Evolutionary conservation across 1,140 invertebrate genomes (phyloP).

Genomic region (Tetragonula clypearis): DNA sequence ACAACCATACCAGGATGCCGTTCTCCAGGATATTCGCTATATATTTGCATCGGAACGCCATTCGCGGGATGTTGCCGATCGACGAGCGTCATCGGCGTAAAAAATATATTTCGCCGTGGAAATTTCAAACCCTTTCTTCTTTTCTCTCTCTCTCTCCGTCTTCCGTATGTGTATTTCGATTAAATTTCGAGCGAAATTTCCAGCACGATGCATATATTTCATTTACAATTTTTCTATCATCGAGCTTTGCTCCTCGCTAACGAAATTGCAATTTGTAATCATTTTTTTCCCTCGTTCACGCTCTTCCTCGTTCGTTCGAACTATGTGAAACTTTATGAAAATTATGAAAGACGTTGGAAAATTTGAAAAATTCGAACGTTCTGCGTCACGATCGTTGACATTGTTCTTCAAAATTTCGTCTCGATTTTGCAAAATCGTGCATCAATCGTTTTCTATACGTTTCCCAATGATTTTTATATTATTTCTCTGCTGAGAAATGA

Average conservation of each 20-base stretch:
- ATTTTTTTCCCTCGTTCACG: too few relatives aligned
- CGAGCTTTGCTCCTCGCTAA: too few relatives aligned
- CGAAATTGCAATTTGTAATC: too few relatives aligned
- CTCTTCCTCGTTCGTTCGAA: fast-evolving
- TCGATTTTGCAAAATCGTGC: not conserved
- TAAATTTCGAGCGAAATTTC: not conserved
- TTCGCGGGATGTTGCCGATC: not conserved
- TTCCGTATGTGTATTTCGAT: not conserved
- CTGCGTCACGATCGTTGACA: not conserved
- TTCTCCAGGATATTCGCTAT: slow-evolving; percentile 3
- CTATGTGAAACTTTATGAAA: not conserved
- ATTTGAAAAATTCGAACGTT: not conserved
- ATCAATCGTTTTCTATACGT: not conserved
- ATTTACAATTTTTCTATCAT: too few relatives aligned
- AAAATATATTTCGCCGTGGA: slow-evolving; percentile 3
- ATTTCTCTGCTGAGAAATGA: not conserved
- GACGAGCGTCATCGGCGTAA: not conserved
- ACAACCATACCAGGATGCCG: slow-evolving; percentile 5
- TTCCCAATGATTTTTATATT: not conserved
- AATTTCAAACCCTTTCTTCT: not conserved
- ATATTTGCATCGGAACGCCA: slow-evolving; percentile 35
- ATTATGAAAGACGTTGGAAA: not conserved
- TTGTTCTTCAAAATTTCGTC: not conserved
- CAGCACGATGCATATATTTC: too few relatives aligned
- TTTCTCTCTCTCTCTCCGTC: too few relatives aligned